A percentile compares a stretch with the other conserved stretches of the same genome.
Conservation (phyloP, 2,888 invertebrate genomes). For the Caenorhabditis sp. region DNA sequence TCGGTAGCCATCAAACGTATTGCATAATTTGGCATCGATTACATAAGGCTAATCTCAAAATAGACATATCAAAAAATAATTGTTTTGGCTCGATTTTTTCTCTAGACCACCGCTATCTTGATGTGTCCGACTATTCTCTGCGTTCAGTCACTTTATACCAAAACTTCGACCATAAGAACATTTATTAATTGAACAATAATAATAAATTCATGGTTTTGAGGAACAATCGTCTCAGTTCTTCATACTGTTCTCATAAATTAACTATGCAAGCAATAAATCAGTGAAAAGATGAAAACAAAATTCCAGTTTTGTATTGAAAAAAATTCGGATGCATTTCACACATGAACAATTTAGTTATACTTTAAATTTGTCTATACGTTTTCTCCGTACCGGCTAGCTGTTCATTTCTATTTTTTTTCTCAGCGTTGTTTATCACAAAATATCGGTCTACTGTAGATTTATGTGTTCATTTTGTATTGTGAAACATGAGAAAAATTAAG, state of each 20-base stretch:
- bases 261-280: background rate
- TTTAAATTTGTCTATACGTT: background rate
- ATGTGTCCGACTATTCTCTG: background rate
- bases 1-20: slow-evolving; percentile 31
- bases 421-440: too few species aligned
- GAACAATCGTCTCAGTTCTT: too few species aligned
- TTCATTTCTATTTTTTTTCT: too few species aligned
- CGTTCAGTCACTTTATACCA: background rate
- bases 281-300: background rate
- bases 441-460: too few species aligned
- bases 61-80: background rate
- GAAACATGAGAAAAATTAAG: too few species aligned
- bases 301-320: background rate
- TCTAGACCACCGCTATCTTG: background rate
- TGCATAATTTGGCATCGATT: slow-evolving; percentile 40
- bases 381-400: background rate
- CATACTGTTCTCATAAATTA: too few species aligned
- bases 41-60: slow-evolving; percentile 1
- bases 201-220: too few species aligned
- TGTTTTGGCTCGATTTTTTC: background rate
- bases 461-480: too few species aligned
- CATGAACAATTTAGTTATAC: background rate
- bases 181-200: too few species aligned
- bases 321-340: background rate
- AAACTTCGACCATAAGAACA: too few species aligned